Conservation (phyloP, 2,113 vertebrate species). For the Shinisaurus crocodilurus region DNA sequence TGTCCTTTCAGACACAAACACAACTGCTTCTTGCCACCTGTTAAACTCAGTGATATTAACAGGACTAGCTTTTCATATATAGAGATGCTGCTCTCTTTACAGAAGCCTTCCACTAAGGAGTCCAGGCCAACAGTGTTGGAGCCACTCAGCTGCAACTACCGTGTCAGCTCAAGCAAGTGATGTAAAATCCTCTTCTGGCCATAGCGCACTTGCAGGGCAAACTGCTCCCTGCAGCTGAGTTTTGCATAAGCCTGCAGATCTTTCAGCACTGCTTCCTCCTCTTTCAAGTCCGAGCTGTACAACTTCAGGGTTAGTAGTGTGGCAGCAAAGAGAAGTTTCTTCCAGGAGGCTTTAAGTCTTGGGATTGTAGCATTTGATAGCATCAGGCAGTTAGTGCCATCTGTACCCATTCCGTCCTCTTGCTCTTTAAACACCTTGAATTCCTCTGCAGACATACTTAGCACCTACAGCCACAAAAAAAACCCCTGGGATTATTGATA, state of each 20-base stretch:
- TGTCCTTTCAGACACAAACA: background rate
- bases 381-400: constrained; percentile 60
- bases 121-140: background rate
- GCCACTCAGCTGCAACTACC: background rate
- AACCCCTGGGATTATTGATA: background rate
- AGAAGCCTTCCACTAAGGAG: background rate
- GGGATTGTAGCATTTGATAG: constrained; percentile 81
- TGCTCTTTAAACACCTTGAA: constrained; percentile 86
- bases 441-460: constrained; percentile 88
- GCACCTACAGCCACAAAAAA: constrained; percentile 76
- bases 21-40: background rate
- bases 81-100: background rate
- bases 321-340: constrained; percentile 79
- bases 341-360: constrained; percentile 79
- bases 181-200: constrained; percentile 91
- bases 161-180: constrained; percentile 80
- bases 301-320: constrained; percentile 78
- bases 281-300: constrained; percentile 75
- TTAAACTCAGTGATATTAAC: background rate
- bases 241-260: constrained; percentile 65
- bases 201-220: constrained; percentile 87
- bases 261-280: constrained; percentile 76
- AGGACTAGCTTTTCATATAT: background rate
- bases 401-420: constrained; percentile 76
- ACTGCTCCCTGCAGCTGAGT: constrained; percentile 81